phyloP scores from a whole-genome alignment of 2,888 invertebrate genomes.

The Phasia obesa region DNA sequence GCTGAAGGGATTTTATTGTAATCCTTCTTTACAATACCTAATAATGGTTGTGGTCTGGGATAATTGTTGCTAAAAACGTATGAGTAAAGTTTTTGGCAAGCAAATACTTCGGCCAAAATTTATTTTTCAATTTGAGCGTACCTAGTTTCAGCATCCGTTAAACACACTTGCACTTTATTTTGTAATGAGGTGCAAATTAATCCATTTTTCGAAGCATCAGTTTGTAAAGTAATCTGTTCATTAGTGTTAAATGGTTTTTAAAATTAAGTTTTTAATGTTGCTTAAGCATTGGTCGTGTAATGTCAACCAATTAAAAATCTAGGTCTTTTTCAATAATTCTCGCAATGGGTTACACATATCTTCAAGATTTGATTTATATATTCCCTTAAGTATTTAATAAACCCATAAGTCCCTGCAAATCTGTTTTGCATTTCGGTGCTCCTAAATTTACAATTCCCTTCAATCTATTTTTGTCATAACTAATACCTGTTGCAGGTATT shows the following conservation, averaged over 20 bases:
- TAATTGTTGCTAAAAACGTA: slow-evolving; percentile 69
- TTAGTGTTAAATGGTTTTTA: slow-evolving; percentile 26
- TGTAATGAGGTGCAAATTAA: slow-evolving; percentile 55
- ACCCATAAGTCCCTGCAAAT: slow-evolving; percentile 49
- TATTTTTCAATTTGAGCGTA: slow-evolving; percentile 74
- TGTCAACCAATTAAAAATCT: slow-evolving; percentile 60
- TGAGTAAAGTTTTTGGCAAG: slow-evolving; percentile 70
- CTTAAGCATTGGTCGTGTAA: slow-evolving; percentile 45
- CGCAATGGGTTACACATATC: slow-evolving; percentile 56
- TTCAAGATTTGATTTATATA: slow-evolving; percentile 71
- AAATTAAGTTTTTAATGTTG: slow-evolving; percentile 47
- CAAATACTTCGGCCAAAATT: slow-evolving; percentile 70
- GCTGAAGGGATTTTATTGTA: slow-evolving; percentile 63
- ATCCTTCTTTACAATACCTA: slow-evolving; percentile 57
- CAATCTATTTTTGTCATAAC: slow-evolving; percentile 35
- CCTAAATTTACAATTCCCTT: slow-evolving; percentile 39
- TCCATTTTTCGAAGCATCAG: slow-evolving; percentile 68
- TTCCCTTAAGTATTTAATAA: slow-evolving; percentile 62
- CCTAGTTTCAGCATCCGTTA: slow-evolving; percentile 69
- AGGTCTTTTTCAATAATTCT: slow-evolving; percentile 63
- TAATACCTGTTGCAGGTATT: slow-evolving; percentile 37
- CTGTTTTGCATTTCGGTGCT: slow-evolving; percentile 47
- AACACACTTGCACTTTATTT: slow-evolving; percentile 46
- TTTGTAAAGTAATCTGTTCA: slow-evolving; percentile 45
- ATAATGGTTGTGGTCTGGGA: slow-evolving; percentile 60